Conservation (phyloP, 1,140 invertebrate species). For the Eufriesea mexicana region DNA sequence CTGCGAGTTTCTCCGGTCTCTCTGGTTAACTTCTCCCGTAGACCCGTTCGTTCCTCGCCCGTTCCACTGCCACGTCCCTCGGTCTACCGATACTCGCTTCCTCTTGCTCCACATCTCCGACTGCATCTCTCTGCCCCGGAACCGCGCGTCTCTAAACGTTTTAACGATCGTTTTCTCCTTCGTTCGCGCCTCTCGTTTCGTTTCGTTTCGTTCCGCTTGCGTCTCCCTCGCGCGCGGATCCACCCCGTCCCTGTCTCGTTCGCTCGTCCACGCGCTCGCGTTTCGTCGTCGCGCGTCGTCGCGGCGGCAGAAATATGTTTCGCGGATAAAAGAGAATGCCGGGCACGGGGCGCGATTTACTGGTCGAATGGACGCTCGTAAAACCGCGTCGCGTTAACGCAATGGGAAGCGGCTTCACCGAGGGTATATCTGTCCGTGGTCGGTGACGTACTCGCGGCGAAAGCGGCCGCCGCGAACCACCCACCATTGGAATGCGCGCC, state of each 20-base stretch:
- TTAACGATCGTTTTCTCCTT: constrained; percentile 34
- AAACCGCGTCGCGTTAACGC: constrained; percentile 38
- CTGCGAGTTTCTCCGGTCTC: constrained; percentile 57
- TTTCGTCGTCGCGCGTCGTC: not conserved
- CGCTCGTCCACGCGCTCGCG: too few relatives aligned
- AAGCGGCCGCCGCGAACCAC: constrained; percentile 30
- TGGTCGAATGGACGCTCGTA: constrained; percentile 16
- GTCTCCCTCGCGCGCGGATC: not conserved
- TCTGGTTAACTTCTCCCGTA: constrained; percentile 48
- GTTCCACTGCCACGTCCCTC: not conserved
- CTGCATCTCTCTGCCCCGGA: not conserved
- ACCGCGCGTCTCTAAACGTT: constrained; percentile 31
- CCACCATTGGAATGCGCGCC: constrained; percentile 62
- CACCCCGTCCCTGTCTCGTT: not conserved
- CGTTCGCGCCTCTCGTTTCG: not conserved
- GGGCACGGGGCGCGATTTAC: constrained; percentile 24
- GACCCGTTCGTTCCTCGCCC: not conserved
- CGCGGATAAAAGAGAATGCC: constrained; percentile 22
- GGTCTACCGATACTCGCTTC: not conserved
- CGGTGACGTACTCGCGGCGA: constrained; percentile 46
- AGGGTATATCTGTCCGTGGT: constrained; percentile 38
- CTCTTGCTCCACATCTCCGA: constrained; percentile 8
- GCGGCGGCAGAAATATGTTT: constrained; percentile 1
- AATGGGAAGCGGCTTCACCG: not conserved
- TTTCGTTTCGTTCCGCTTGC: not conserved